Conservation (phyloP, 2,888 invertebrate species). For the Syrphus vitripennis region DNA sequence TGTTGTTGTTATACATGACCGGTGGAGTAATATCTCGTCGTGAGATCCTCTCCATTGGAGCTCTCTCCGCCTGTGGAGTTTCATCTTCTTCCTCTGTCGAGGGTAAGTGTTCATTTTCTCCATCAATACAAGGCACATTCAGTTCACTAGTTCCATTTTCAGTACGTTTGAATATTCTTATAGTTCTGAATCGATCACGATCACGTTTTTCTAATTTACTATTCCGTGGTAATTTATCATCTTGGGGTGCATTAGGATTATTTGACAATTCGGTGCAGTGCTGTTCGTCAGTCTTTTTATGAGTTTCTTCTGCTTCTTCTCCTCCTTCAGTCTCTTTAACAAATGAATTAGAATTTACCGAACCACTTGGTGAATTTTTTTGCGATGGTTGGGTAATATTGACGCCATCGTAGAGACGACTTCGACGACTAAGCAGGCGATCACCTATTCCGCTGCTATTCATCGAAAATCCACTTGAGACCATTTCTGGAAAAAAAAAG, state of each 20-base stretch:
- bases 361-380: slow-evolving; percentile 62
- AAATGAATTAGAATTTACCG: slow-evolving; percentile 75
- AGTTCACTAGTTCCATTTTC: slow-evolving; percentile 74
- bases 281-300: slow-evolving; percentile 69
- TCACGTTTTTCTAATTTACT: slow-evolving; percentile 77
- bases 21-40: slow-evolving; percentile 74
- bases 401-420: slow-evolving; percentile 80
- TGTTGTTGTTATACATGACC: slow-evolving; percentile 73
- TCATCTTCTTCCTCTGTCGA: slow-evolving; percentile 57
- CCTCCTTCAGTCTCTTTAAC: slow-evolving; percentile 73
- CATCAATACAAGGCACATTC: slow-evolving; percentile 80
- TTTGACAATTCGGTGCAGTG: slow-evolving; percentile 72
- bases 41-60: slow-evolving; percentile 73
- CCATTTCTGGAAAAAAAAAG: slow-evolving; percentile 46
- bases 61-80: slow-evolving; percentile 36
- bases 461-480: slow-evolving; percentile 54
- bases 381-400: slow-evolving; percentile 75
- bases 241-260: slow-evolving; percentile 45
- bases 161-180: slow-evolving; percentile 77
- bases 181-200: slow-evolving; percentile 81
- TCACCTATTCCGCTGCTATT: slow-evolving; percentile 74
- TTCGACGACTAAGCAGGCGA: slow-evolving; percentile 79
- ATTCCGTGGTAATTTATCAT: slow-evolving; percentile 49
- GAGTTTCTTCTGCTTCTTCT: slow-evolving; percentile 42
- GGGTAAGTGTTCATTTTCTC: slow-evolving; percentile 70